Evolutionary conservation across 2,113 vertebrate species (phyloP).

Genomic region (Carassius gibelio): DNA sequence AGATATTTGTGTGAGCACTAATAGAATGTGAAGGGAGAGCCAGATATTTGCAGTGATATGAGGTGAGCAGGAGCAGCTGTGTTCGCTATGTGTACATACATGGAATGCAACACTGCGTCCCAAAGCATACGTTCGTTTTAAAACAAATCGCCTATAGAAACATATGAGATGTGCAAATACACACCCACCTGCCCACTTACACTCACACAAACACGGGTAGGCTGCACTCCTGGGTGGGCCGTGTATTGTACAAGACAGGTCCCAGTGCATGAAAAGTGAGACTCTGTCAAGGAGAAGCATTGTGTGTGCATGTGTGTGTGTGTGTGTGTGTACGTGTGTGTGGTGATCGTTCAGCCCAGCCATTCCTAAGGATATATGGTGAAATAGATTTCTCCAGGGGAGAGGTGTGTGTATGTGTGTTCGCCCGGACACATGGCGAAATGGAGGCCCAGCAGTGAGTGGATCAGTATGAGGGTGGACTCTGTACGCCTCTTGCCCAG

Average conservation of each 20-base stretch:
- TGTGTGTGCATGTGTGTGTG: slow-evolving; percentile 16
- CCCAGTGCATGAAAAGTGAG: slow-evolving; percentile 60
- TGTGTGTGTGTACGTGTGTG: slow-evolving; percentile 33
- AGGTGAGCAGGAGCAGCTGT: slow-evolving; percentile 62
- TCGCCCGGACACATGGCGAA: slow-evolving; percentile 28
- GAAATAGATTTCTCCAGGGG: slow-evolving; percentile 42
- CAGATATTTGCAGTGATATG: slow-evolving; percentile 47
- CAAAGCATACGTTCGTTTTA: slow-evolving; percentile 20
- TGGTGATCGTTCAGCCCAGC: slow-evolving; percentile 17
- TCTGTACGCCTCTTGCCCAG: slow-evolving; percentile 41
- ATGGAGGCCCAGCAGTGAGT: slow-evolving; percentile 19
- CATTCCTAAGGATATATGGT: slow-evolving; percentile 37
- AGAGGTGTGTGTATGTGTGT: slow-evolving; percentile 40
- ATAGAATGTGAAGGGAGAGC: slow-evolving; percentile 34
- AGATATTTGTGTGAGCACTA: slow-evolving; percentile 1
- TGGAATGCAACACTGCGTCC: slow-evolving; percentile 1
- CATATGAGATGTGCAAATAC: slow-evolving; percentile 43
- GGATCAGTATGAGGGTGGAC: slow-evolving; percentile 43
- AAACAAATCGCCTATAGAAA: slow-evolving; percentile 38
- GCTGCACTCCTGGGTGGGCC: slow-evolving; percentile 53
- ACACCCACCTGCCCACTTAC: slow-evolving; percentile 25
- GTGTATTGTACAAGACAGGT: slow-evolving; percentile 49
- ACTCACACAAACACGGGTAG: slow-evolving; percentile 30
- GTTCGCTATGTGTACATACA: slow-evolving; percentile 50
- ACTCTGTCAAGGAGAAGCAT: slow-evolving; percentile 43